Base-by-base conservation (phyloP, 1,140 invertebrate genomes). In the Drosophila pruinosa region DNA sequence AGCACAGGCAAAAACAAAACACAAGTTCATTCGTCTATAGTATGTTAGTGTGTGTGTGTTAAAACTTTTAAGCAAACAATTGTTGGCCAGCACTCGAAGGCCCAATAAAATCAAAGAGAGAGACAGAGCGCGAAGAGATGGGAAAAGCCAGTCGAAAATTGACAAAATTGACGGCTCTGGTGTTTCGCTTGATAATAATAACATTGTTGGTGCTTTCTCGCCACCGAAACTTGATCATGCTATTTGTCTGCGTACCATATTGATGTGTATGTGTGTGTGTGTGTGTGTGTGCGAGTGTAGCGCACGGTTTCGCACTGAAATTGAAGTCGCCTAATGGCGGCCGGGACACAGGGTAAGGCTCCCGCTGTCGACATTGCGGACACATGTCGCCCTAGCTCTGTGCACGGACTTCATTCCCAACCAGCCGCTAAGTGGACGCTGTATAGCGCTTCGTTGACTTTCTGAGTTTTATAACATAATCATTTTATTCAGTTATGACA, bases 11-110 rank as follows among this genome's bases (percentile, higher is more conserved):
- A 59, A 59, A 57, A 56, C 31, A 61, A 45, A 62, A 34, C 59
- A 76, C 71, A 36, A 72, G 64, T 67, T 86, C 72, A 57, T 48
- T 77, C 14, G 21, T 15, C 24, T 50, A 7, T 15, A n/a, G 12
- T 31, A 61, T 72, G 57, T 73, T 63, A 64, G 75, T 69, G 22
- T 65, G 41, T 26, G 24, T 39, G 57, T 48, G 31, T 62, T 17
- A 38, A 82, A 88, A 86, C 77, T 86, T 86, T 86, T 78, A 75
- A 88, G 70, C 81, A 86, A 86, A 86, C 81, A 81, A 88, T 86
- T 78, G 81, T 26, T 52, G 43, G 73, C 28, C 54, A 62, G 24
- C 62, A 19, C 54, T 53, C 38, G 41, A 61, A 34, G 64, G 81
- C 76, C 80, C 81, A 86, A 88, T 88, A 86, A 86, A 81, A 78